Percentiles rank a stretch among this genome's conserved stretches.
Conservation (phyloP, 2,888 invertebrate species). For the Brachyopa scutellaris region DNA sequence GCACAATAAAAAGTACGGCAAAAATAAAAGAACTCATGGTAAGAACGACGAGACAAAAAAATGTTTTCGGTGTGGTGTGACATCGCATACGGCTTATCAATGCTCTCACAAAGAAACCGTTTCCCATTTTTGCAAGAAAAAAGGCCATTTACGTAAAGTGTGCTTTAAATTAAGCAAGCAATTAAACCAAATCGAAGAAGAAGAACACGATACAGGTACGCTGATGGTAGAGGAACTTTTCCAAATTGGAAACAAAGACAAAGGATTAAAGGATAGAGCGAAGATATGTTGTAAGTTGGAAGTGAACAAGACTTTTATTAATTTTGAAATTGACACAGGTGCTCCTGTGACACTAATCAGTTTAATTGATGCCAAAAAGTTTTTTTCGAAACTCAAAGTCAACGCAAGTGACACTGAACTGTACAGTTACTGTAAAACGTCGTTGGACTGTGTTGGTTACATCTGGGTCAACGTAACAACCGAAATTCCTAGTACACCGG, state of each 20-base stretch:
- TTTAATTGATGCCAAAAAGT: slow-evolving; percentile 46
- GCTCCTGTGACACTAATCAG: slow-evolving; percentile 53
- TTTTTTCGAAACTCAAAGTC: slow-evolving; percentile 31
- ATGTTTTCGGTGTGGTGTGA: slow-evolving; percentile 38
- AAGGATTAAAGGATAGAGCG: slow-evolving; percentile 1
- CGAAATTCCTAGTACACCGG: background rate
- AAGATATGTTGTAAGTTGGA: slow-evolving; percentile 40
- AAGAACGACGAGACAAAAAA: slow-evolving; percentile 34
- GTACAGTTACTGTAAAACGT: slow-evolving; percentile 55
- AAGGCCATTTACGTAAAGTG: slow-evolving; percentile 39
- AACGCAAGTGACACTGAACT: slow-evolving; percentile 39
- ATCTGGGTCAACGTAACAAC: slow-evolving; percentile 27
- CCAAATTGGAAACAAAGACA: slow-evolving; percentile 23
- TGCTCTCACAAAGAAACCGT: slow-evolving; percentile 51
- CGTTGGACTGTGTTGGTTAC: slow-evolving; percentile 37
- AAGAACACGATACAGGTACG: slow-evolving; percentile 7
- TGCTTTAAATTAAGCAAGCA: slow-evolving; percentile 33
- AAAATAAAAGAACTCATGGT: slow-evolving; percentile 18
- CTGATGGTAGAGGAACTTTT: slow-evolving; percentile 28
- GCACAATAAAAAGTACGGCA: background rate
- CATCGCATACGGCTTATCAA: slow-evolving; percentile 28
- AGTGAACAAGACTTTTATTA: slow-evolving; percentile 29
- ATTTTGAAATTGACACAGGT: slow-evolving; percentile 53
- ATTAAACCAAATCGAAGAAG: slow-evolving; percentile 27
- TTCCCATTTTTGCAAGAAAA: too few relatives aligned